These are phyloP conservation scores for Netelia inedita DNA, from an alignment of 2,888 invertebrate genomes.

Conservation along the genomic window DNA sequence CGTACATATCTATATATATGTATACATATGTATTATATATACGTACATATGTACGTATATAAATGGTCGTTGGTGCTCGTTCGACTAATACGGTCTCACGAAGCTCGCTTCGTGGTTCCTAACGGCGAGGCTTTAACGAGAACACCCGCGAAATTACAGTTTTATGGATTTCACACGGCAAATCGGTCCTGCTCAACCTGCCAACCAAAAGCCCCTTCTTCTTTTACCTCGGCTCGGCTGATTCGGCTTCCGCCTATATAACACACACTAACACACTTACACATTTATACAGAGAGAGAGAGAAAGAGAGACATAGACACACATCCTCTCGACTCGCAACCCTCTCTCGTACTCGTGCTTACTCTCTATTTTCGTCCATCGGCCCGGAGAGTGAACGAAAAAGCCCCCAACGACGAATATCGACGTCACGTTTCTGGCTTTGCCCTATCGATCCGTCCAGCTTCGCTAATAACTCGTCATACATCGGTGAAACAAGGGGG, in stretches of 20 bases:
- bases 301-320: neutral
- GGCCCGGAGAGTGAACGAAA: slow-evolving; percentile 14
- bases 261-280: neutral
- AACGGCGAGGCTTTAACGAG: slow-evolving; percentile 59
- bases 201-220: slow-evolving; percentile 14
- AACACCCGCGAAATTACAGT: slow-evolving; percentile 64
- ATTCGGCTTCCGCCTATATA: slow-evolving; percentile 7
- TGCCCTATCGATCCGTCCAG: slow-evolving; percentile 50
- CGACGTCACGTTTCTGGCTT: slow-evolving; percentile 58
- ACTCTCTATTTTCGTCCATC: slow-evolving; percentile 58
- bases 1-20: neutral
- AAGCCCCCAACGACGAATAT: slow-evolving; percentile 50
- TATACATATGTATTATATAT: slow-evolving; percentile 25
- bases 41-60: neutral
- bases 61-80: neutral
- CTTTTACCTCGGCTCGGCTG: slow-evolving; percentile 4
- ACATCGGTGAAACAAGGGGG: neutral
- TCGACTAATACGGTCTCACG: slow-evolving; percentile 38
- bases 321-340: neutral
- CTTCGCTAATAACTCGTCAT: slow-evolving; percentile 28
- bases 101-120: slow-evolving; percentile 43
- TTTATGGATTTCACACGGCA: slow-evolving; percentile 67
- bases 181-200: slow-evolving; percentile 58
- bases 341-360: slow-evolving; percentile 37
- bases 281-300: too few relatives aligned